phyloP scores from a whole-genome alignment of 1,140 invertebrate species.

The Fopius arisanus region DNA sequence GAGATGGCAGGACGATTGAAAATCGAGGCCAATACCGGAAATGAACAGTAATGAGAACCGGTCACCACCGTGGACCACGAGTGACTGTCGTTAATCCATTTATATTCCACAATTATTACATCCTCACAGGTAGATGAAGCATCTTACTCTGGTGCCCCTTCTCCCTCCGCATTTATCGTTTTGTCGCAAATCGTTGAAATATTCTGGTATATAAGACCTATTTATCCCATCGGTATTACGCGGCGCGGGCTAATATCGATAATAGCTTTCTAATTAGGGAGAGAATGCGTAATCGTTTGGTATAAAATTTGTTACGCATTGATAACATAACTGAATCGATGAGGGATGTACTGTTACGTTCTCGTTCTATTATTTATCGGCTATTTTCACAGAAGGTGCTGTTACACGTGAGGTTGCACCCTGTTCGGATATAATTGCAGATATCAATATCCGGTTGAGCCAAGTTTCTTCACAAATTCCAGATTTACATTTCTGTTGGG shows the following conservation, averaged over 20 bases:
- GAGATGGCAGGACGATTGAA: conserved; percentile 44
- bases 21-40: conserved; percentile 41
- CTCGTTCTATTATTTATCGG: too few relatives aligned
- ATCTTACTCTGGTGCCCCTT: background rate
- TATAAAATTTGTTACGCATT: background rate
- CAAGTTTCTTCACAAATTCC: too few relatives aligned
- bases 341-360: background rate
- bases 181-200: background rate
- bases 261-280: background rate
- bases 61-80: background rate
- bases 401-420: too few relatives aligned
- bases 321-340: background rate
- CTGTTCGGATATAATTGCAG: too few relatives aligned
- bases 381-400: too few relatives aligned
- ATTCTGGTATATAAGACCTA: background rate
- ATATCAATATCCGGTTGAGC: too few relatives aligned
- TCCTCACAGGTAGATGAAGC: background rate
- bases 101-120: background rate
- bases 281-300: background rate
- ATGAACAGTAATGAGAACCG: conserved; percentile 37
- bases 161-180: too few relatives aligned
- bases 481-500: too few relatives aligned
- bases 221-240: background rate
- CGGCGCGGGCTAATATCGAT: background rate
- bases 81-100: background rate